phyloP scores from a whole-genome alignment of 2,888 invertebrate species.

The Stramonita haemastoma region DNA sequence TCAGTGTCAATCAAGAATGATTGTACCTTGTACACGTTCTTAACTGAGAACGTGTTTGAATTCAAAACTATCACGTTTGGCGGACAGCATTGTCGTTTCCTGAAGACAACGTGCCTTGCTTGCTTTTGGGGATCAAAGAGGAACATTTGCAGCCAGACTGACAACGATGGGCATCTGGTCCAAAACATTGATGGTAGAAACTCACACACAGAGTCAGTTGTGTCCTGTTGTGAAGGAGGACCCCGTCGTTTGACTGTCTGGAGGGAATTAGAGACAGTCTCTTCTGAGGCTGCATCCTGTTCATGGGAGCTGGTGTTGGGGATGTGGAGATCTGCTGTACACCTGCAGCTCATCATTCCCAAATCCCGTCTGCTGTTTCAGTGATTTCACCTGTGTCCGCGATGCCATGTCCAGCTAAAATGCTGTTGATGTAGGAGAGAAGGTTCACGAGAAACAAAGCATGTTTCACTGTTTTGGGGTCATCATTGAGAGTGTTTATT shows the following conservation, averaged over 20 bases:
- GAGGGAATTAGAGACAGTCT: not conserved
- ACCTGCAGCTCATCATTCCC: constrained; percentile 16
- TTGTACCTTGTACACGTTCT: too few relatives aligned
- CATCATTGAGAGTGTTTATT: constrained; percentile 35
- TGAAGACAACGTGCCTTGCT: too few relatives aligned
- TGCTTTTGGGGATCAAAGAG: too few relatives aligned
- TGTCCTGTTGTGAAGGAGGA: not conserved
- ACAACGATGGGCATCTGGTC: too few relatives aligned
- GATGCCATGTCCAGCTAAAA: constrained; percentile 21
- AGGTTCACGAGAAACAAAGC: constrained; percentile 33
- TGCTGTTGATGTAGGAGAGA: not conserved
- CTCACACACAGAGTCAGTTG: too few relatives aligned
- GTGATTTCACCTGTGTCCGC: constrained; percentile 18
- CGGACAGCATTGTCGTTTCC: too few relatives aligned
- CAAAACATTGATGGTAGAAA: too few relatives aligned
- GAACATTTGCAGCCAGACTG: too few relatives aligned
- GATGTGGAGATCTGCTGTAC: constrained; percentile 8
- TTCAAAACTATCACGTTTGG: too few relatives aligned
- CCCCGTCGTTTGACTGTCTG: not conserved
- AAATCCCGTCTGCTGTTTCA: constrained; percentile 24
- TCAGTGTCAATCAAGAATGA: too few relatives aligned
- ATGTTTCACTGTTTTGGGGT: constrained; percentile 30
- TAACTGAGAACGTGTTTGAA: too few relatives aligned
- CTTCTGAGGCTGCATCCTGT: not conserved
- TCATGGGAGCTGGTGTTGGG: not conserved